These are phyloP conservation scores for Pelecanoides urinatrix DNA, from an alignment of 2,113 vertebrate genomes.

Conservation along the genomic window DNA sequence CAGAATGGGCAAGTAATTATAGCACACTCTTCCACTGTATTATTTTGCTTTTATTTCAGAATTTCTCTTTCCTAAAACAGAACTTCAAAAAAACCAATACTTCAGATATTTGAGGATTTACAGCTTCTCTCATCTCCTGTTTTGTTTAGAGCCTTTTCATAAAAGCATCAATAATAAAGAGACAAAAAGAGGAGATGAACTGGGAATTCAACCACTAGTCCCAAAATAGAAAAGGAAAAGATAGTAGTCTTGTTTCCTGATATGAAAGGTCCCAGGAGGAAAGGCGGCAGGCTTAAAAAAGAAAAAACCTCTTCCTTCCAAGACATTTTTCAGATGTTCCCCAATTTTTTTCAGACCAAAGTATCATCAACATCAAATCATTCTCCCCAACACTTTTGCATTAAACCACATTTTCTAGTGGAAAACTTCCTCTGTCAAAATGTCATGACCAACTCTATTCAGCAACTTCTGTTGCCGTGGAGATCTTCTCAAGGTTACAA, in stretches of 20 bases:
- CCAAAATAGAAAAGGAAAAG: conserved; percentile 16
- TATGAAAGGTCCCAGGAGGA: neutral
- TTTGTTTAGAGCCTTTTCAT: conserved; percentile 1
- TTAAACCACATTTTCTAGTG: neutral
- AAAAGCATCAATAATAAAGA: neutral
- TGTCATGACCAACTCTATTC: neutral
- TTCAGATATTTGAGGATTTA: neutral
- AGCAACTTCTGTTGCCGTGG: neutral
- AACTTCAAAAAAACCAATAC: neutral
- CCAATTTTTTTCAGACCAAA: neutral
- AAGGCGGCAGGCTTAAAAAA: neutral
- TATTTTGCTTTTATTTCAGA: neutral
- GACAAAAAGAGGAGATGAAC: neutral
- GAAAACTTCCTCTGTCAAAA: neutral
- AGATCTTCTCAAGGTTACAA: conserved; percentile 17
- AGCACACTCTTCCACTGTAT: neutral
- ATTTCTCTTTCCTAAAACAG: neutral
- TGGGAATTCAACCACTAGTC: neutral
- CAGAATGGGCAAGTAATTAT: neutral
- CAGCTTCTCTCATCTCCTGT: conserved; percentile 2
- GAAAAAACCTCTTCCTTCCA: neutral
- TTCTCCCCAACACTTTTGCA: neutral
- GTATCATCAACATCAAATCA: neutral
- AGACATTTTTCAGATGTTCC: neutral
- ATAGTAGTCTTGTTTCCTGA: neutral